A percentile compares a stretch with the other conserved stretches of the same genome.
phyloP scores from a whole-genome alignment of 2,888 invertebrate species.

The Drosophila anceps region DNA sequence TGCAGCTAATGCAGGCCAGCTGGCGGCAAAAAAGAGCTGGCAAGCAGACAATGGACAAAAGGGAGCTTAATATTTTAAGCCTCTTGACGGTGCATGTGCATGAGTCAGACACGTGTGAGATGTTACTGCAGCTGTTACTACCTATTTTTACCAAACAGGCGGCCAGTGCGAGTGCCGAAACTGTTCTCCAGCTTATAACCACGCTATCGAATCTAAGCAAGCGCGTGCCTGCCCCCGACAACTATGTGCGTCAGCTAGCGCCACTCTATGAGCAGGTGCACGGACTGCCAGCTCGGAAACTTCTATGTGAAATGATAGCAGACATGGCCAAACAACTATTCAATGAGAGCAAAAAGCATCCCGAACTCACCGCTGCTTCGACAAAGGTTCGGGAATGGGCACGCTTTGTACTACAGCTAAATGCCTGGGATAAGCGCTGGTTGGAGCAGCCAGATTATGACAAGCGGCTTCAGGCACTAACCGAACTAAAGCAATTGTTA shows the following conservation, averaged over 20 bases:
- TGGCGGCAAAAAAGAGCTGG: slow-evolving; percentile 87
- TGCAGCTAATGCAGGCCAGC: slow-evolving; percentile 89
- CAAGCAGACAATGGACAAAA: slow-evolving; percentile 87
- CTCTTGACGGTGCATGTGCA: slow-evolving; percentile 91
- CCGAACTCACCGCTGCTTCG: slow-evolving; percentile 42
- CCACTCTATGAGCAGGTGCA: slow-evolving; percentile 90
- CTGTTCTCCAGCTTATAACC: slow-evolving; percentile 89
- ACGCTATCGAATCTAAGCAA: slow-evolving; percentile 91
- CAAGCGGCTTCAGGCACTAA: slow-evolving; percentile 91
- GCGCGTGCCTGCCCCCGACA: slow-evolving; percentile 88
- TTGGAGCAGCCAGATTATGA: slow-evolving; percentile 98
- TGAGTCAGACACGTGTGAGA: slow-evolving; percentile 89
- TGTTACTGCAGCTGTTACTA: slow-evolving; percentile 89
- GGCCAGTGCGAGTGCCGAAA: slow-evolving; percentile 88
- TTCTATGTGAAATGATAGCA: slow-evolving; percentile 88
- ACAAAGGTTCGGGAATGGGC: slow-evolving; percentile 85
- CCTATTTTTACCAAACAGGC: slow-evolving; percentile 90
- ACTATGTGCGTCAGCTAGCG: slow-evolving; percentile 89
- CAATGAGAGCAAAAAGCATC: slow-evolving; percentile 53
- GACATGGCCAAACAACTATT: slow-evolving; percentile 86
- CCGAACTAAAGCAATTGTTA: slow-evolving; percentile 87
- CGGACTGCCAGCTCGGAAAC: slow-evolving; percentile 89
- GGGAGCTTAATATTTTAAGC: slow-evolving; percentile 91
- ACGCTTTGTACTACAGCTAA: slow-evolving; percentile 89
- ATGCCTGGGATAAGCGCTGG: slow-evolving; percentile 94